Base-by-base conservation (phyloP, 2,113 vertebrate species). In the Pteropus alecto region DNA sequence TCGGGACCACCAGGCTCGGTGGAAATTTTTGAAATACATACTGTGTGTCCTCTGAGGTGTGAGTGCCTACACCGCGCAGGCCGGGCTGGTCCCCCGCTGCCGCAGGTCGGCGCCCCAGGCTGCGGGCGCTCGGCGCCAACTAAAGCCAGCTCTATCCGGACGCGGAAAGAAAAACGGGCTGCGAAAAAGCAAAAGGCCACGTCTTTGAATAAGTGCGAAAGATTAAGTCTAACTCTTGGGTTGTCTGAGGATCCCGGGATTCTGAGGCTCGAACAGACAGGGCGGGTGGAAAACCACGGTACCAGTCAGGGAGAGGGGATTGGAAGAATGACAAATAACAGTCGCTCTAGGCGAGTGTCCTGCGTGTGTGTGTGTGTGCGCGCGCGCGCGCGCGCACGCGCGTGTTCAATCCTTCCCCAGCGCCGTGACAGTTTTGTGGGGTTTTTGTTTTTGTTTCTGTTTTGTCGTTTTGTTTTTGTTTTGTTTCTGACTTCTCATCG, bases 91-190 rank as follows among this genome's bases (percentile, higher is more conserved):
- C 26, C 70, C 83, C 82, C 2, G 30, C 78, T 28, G 68, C 51
- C 38, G 61, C 46, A 93, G 60, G 84, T 94, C 58, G 70, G 94
- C 21, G 89, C 87, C 96, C 78, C 78, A 19, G 90, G 63, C 61
- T 58, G 74, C 12, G 22, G 76, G 89, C 48, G 9, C 71, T 89
- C 5, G 24, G 83, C 16, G 68, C 92, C 90, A 43, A 56, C 51
- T 61, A 92, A 95, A 74, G 70, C 70, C 90, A 54, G 70, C 84
- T 94, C 88, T 48, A 84, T 93, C 70, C 94, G 0, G 85, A 73
- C 21, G 28, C 54, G 0, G 67, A 88, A 90, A 92, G 93, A 90
- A 95, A 95, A 90, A 48, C 8, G 19, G 76, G 54, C 70, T 87
- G 68, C 58, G 95, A 46, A 92, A 63, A 87, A 74, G 90, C 78